Percentiles rank a stretch among this genome's conserved stretches.
Conservation (phyloP, 2,113 vertebrate genomes). For the Carettochelys insculpta region DNA sequence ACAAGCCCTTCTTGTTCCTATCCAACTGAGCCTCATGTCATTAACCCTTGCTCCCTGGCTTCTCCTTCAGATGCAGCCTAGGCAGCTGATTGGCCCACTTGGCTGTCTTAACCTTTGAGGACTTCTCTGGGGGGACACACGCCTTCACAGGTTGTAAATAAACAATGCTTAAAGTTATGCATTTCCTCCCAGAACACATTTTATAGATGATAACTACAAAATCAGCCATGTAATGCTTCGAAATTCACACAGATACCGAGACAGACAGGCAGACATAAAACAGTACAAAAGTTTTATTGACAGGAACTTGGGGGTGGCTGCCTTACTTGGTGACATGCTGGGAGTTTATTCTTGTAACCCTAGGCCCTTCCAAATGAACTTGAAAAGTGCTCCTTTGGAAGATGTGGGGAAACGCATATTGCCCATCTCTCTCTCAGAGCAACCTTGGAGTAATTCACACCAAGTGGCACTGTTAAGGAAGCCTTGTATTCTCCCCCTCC, state of each 20-base stretch:
- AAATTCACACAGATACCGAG: not conserved
- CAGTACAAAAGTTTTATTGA: conserved; percentile 73
- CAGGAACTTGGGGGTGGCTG: conserved; percentile 30
- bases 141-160: not conserved
- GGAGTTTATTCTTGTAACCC: conserved; percentile 1
- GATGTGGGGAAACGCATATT: not conserved
- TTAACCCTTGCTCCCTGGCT: not conserved
- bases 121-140: not conserved
- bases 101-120: not conserved
- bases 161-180: not conserved
- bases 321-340: conserved; percentile 19
- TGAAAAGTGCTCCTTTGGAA: not conserved
- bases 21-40: not conserved
- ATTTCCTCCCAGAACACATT: not conserved
- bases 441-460: not conserved
- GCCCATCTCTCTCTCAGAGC: not conserved
- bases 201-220: not conserved
- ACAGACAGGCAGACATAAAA: not conserved
- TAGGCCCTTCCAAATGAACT: not conserved
- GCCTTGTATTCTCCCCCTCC: not conserved
- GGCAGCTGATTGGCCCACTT: not conserved
- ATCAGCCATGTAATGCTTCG: not conserved
- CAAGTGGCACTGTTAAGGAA: not conserved
- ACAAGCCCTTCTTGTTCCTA: not conserved
- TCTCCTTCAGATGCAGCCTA: not conserved